These are phyloP conservation scores for Paramisgurnus dabryanus DNA, from an alignment of 2,113 vertebrate species.

Conservation along the genomic window DNA sequence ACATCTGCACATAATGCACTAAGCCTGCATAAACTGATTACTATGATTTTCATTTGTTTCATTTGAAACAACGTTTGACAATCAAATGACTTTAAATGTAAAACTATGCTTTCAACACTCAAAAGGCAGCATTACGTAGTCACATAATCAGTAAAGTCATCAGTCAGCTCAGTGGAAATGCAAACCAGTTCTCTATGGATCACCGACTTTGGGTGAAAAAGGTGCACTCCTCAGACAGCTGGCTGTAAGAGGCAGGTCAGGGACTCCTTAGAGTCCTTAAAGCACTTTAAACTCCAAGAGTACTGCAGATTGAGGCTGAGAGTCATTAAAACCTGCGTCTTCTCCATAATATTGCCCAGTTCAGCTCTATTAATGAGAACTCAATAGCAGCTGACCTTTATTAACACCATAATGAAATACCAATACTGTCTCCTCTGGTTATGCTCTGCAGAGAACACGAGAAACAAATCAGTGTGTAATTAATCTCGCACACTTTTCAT, in stretches of 20 bases:
- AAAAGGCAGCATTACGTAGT: too few species aligned
- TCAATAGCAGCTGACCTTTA: constrained; percentile 70
- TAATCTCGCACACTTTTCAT: constrained; percentile 43
- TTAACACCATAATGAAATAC: constrained; percentile 73
- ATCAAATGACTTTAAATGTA: too few species aligned
- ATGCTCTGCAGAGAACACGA: constrained; percentile 64
- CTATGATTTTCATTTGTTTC: too few species aligned
- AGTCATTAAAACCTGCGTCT: constrained; percentile 62
- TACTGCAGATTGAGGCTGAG: constrained; percentile 53
- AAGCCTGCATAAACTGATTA: too few species aligned
- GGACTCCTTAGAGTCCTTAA: constrained; percentile 56
- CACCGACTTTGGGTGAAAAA: constrained; percentile 2
- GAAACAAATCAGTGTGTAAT: constrained; percentile 50
- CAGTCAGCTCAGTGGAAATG: too few species aligned
- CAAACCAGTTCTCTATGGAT: too few species aligned
- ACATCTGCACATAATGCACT: too few species aligned
- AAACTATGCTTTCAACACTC: too few species aligned
- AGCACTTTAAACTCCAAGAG: constrained; percentile 50
- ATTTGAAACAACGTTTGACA: too few species aligned
- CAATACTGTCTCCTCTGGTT: constrained; percentile 67
- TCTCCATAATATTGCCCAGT: constrained; percentile 67
- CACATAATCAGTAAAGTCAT: too few species aligned
- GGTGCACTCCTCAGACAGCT: constrained; percentile 33
- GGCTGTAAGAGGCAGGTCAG: constrained; percentile 57
- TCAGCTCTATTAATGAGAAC: constrained; percentile 70